Base-by-base conservation (phyloP, 2,888 invertebrate species). In the Eristalinus aeneus region DNA sequence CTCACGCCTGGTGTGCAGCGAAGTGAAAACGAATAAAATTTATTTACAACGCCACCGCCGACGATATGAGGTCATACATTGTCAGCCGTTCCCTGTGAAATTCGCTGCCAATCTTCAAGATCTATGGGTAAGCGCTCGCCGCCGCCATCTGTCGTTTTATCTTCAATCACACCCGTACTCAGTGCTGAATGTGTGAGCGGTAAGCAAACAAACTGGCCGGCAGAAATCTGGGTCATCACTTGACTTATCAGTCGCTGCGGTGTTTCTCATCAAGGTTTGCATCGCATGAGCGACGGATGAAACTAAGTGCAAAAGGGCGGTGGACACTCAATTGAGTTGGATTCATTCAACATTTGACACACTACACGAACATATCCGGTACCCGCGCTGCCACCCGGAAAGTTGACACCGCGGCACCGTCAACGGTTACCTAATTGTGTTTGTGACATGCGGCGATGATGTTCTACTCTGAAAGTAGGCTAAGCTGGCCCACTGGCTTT, bases 381-480 rank as follows among this genome's bases (percentile, higher is more conserved):
- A 39, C n/a, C 27, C 27, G 27, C 5, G 2, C 2, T 5, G 27
- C 27, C 27, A 5, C 27, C 27, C 27, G 39, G 39, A 39, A n/a
- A 56, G 56, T 12, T 56, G 22, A 27, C 56, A 56, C 56, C 22
- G 22, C 3, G 23, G 12, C 56, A 23, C 20, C 10, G 54, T 20
- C 54, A 22, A 56, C 23, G 23, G 56, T 56, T 56, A 56, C 56
- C 23, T 27, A 56, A 56, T 56, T 56, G 56, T 16, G 22, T 32
- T 53, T 64, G 65, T 58, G 53, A 54, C 54, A 23, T 58, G 27
- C 31, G 58, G 12, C 34, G 16, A 61, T 11, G 36, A 27, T 36
- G 46, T 46, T 32, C 16, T 61, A 56, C 32, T 22, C 32, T 39
- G 22, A 27, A 78, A 72, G 78, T 78, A 61, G 78, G 72, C 54